phyloP scores from a whole-genome alignment of 2,888 invertebrate genomes.

The Temnothorax rugatulus region DNA sequence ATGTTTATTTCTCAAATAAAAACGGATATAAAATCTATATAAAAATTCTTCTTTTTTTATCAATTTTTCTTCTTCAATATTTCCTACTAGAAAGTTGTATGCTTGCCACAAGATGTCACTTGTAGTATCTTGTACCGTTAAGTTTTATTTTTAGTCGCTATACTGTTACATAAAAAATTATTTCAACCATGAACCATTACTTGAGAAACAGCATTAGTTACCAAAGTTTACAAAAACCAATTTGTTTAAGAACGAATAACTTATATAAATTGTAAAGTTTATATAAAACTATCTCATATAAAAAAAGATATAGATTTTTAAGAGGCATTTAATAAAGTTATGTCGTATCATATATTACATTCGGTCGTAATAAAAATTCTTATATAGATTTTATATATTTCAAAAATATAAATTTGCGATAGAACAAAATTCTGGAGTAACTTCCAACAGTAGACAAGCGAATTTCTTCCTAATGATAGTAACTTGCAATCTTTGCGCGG shows the following conservation, averaged over 20 bases:
- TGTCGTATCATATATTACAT: background rate
- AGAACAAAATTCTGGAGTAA: background rate
- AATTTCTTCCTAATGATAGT: background rate
- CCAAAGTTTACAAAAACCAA: background rate
- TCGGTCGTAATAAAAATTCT: conserved; percentile 1
- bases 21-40: background rate
- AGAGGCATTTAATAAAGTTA: background rate
- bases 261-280: background rate
- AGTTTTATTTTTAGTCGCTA: background rate
- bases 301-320: background rate
- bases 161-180: background rate
- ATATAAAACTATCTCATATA: background rate
- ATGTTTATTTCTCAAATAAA: background rate
- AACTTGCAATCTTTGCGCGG: conserved; percentile 14
- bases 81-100: conserved; percentile 5
- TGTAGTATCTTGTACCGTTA: background rate
- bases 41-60: background rate
- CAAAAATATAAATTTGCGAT: background rate
- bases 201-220: background rate
- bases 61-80: conserved; percentile 22
- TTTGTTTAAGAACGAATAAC: background rate
- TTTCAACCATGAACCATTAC: background rate
- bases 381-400: background rate
- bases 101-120: conserved; percentile 25
- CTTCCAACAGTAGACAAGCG: background rate